These are phyloP conservation scores for Phaethornis superciliosus DNA, from an alignment of 2,113 vertebrate genomes.

Conservation along the genomic window DNA sequence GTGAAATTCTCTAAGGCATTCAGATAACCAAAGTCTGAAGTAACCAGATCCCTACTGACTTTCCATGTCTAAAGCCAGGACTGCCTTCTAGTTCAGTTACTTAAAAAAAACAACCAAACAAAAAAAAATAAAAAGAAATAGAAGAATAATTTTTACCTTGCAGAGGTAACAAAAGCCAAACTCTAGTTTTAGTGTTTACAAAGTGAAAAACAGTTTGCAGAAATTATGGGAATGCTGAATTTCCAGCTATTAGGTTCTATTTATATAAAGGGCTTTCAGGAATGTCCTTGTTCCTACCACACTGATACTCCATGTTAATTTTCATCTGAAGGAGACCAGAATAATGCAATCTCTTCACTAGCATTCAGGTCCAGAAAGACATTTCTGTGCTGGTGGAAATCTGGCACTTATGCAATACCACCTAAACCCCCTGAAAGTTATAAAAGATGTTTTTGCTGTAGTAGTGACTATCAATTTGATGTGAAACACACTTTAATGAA, in stretches of 20 bases:
- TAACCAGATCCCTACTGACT: not conserved
- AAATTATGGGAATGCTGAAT: not conserved
- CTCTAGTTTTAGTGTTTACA: not conserved
- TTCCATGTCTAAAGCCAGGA: not conserved
- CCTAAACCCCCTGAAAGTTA: constrained; percentile 13
- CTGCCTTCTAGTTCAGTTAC: not conserved
- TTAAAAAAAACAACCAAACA: not conserved
- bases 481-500: constrained; percentile 77
- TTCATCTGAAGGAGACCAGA: not conserved
- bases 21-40: not conserved
- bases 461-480: constrained; percentile 79
- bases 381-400: not conserved
- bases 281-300: not conserved
- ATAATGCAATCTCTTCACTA: not conserved
- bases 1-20: not conserved
- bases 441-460: constrained; percentile 72
- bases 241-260: not conserved
- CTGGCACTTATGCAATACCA: not conserved
- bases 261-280: not conserved
- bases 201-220: not conserved
- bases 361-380: not conserved
- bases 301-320: rapidly evolving
- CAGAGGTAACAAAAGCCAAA: not conserved
- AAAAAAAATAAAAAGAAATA: too few species aligned
- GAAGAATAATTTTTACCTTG: not conserved